Percentiles rank a stretch among this genome's conserved stretches.
Conservation (phyloP, 2,113 vertebrate genomes). For the Semnornis frantzii region DNA sequence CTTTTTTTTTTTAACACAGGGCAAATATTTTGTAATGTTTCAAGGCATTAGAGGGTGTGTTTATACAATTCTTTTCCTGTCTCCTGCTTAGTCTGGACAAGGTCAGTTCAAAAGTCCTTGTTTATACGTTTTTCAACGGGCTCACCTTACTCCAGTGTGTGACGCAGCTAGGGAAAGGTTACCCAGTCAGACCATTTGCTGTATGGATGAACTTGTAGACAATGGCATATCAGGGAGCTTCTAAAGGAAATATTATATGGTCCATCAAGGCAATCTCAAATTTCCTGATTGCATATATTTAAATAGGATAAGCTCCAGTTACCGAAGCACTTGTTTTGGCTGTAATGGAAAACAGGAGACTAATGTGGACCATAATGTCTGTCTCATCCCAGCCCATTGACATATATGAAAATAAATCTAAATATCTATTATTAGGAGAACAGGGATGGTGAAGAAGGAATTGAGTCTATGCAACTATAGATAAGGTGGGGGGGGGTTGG, state of each 20-base stretch:
- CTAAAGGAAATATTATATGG: conserved; percentile 82
- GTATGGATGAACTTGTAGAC: conserved; percentile 75
- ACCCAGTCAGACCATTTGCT: conserved; percentile 68
- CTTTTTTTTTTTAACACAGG: neutral
- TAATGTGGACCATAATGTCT: conserved; percentile 64
- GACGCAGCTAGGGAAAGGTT: conserved; percentile 60
- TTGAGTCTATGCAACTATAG: neutral
- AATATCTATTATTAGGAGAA: conserved; percentile 53
- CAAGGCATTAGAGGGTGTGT: neutral
- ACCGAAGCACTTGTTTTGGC: conserved; percentile 64
- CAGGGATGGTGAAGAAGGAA: neutral
- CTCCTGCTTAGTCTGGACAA: neutral
- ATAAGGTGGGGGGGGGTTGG: no score
- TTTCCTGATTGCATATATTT: conserved; percentile 82
- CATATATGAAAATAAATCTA: conserved; percentile 73
- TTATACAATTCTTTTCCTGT: conserved; percentile 15
- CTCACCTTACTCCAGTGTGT: conserved; percentile 73
- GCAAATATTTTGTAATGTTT: neutral
- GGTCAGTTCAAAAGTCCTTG: conserved; percentile 48
- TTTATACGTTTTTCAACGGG: conserved; percentile 53
- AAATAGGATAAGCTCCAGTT: conserved; percentile 77
- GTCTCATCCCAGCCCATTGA: conserved; percentile 1
- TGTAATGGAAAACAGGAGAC: conserved; percentile 75
- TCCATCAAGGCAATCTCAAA: conserved; percentile 78
- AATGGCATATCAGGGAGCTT: conserved; percentile 73